Conservation (phyloP, 2,113 vertebrate species). For the Xyliphius kryptos region DNA sequence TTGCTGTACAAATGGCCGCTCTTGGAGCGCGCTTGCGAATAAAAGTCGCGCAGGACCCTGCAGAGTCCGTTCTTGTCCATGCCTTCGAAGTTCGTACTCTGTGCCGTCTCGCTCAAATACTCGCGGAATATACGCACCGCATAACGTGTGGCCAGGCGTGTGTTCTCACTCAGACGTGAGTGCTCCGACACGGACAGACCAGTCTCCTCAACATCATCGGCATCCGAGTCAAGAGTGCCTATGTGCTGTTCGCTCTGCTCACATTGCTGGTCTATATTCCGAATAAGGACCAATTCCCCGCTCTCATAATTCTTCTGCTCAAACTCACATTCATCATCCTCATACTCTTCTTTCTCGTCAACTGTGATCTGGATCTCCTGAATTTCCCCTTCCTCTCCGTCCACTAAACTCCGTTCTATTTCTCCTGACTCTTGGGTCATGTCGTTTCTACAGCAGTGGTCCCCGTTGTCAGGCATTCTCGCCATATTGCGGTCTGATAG, state of each 20-base stretch:
- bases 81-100: slow-evolving; percentile 91
- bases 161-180: slow-evolving; percentile 91
- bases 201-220: slow-evolving; percentile 64
- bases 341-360: slow-evolving; percentile 68
- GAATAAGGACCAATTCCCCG: slow-evolving; percentile 76
- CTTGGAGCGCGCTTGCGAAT: slow-evolving; percentile 92
- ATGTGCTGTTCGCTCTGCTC: no score
- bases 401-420: slow-evolving; percentile 51
- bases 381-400: slow-evolving; percentile 68
- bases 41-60: slow-evolving; percentile 88
- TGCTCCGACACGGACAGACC: slow-evolving; percentile 62
- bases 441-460: slow-evolving; percentile 58
- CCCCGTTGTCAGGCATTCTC: slow-evolving; percentile 92
- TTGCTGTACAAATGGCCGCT: slow-evolving; percentile 96
- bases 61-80: slow-evolving; percentile 95
- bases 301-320: no score
- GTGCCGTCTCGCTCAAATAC: slow-evolving; percentile 90
- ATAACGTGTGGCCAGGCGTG: slow-evolving; percentile 90
- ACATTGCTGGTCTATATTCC: slow-evolving; percentile 70
- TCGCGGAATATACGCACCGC: slow-evolving; percentile 95
- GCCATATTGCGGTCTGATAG: slow-evolving; percentile 90
- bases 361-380: slow-evolving; percentile 83
- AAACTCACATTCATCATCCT: no score
- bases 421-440: slow-evolving; percentile 47
- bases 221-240: slow-evolving; percentile 64